phyloP scores from a whole-genome alignment of 30 jellyfish, hydroid and myxozoan species.

The Chrysaora quinquecirrha region DNA sequence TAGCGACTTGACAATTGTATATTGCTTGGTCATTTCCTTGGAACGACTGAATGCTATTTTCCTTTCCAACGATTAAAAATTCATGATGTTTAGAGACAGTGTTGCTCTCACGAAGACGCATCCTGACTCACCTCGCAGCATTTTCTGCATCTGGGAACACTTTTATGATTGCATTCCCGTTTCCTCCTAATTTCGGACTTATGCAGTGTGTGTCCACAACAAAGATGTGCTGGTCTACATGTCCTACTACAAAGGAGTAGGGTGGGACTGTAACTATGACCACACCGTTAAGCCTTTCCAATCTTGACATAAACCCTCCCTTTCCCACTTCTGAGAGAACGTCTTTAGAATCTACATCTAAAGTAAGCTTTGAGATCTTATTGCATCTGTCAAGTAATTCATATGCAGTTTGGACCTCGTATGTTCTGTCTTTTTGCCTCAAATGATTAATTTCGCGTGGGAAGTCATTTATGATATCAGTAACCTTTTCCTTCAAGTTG shows the following conservation, averaged over 20 bases:
- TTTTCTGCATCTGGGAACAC: not conserved
- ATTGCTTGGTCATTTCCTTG: no score
- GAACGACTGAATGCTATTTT: no score
- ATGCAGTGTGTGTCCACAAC: not conserved
- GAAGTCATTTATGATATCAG: not conserved
- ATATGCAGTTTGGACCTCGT: not conserved
- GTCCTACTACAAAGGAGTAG: not conserved
- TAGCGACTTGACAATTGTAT: no score
- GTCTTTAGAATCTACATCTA: not conserved
- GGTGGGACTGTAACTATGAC: constrained; percentile 15
- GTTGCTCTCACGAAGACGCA: not conserved
- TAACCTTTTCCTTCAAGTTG: not conserved
- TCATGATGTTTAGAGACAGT: no score
- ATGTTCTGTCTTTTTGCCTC: not conserved
- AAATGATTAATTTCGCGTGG: not conserved
- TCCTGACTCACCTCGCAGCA: constrained; percentile 3
- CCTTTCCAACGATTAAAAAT: no score
- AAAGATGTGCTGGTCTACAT: not conserved
- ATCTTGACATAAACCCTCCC: not conserved
- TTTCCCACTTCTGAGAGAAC: not conserved
- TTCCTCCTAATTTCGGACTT: not conserved
- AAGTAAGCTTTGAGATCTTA: not conserved
- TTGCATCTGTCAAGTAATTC: not conserved
- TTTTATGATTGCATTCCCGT: not conserved
- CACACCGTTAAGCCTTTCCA: not conserved